phyloP scores from a whole-genome alignment of 2,888 invertebrate species.

The Lycocerus yunnanus region DNA sequence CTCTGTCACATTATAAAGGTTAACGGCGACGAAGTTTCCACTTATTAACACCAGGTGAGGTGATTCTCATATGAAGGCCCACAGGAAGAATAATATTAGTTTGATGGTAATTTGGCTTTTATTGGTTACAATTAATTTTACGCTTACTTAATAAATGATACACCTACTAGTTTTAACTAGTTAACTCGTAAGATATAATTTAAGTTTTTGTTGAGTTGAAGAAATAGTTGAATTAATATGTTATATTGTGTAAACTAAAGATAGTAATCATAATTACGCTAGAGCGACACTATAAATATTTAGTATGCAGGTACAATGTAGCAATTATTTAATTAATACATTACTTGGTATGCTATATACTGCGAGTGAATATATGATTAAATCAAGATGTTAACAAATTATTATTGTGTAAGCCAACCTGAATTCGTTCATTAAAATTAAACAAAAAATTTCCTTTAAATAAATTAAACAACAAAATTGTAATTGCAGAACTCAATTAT shows the following conservation, averaged over 20 bases:
- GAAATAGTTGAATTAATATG: background rate
- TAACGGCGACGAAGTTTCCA: constrained; percentile 19
- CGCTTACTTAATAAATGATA: background rate
- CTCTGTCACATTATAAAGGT: constrained; percentile 21
- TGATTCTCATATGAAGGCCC: constrained; percentile 8
- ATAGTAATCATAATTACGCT: background rate
- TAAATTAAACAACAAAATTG: background rate
- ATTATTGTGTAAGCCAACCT: background rate
- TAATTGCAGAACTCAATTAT: too few species aligned
- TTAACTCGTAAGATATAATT: too few species aligned
- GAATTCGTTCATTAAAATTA: constrained; percentile 4
- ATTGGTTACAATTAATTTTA: background rate
- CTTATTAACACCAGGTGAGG: constrained; percentile 24
- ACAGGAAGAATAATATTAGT: background rate
- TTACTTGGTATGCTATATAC: background rate
- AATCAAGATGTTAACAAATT: background rate
- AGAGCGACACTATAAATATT: background rate
- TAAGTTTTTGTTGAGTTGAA: background rate
- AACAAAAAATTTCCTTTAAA: background rate
- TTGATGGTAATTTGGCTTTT: background rate
- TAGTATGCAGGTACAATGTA: background rate
- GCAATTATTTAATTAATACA: background rate
- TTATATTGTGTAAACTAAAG: background rate
- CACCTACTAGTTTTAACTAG: background rate
- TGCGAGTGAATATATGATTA: background rate